Evolutionary conservation across 2,113 vertebrate genomes (phyloP), one percentile per base, ranked within the genome.

Genomic region (Cyprinus carpio): DNA sequence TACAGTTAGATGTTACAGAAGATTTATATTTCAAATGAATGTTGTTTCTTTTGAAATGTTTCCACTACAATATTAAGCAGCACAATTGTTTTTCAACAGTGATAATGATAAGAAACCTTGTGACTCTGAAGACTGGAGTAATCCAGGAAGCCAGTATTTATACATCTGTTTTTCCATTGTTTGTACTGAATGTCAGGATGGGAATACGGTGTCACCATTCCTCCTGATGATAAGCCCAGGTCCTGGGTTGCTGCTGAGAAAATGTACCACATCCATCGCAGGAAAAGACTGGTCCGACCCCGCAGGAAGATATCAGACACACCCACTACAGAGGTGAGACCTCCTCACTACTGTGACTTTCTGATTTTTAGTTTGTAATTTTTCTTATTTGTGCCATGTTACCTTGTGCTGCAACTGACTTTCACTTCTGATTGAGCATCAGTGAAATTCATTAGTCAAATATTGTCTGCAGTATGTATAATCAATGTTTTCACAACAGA

Each of bases 161-260:
- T 40, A 3, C 5, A 46, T 75, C 12, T 60, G 54, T 58, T 20
- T 25, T 46, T 43, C n/a, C 2, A 27, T 56, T 56, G 8, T 79
- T 79, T 74, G 20, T 69, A 13, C 58, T 18, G 85, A 1, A 6
- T 6, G 34, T 54, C 43, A 99, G 98, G 97, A 25, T 99, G 98
- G 98, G 98, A 99, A 90, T 99, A 99, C 84, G 98, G 98, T 46
- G 93, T 99, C 75, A 96, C 95, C n/a, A 95, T 99, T 90, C 97
- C 96, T 85, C 97, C 98, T 27, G 96, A 98, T 88, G 93, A 94
- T 84, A 98, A 97, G 43, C 98, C 98, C 64, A 97, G 94, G 86
- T 98, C 96, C 5, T 99, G 98, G 98, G 97, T 95, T 37, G 94
- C 98, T 86, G 94, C 97, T 67, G 98, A 99, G 91, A 99, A 99